Base-by-base conservation (phyloP, 2,888 invertebrate genomes). In the Diabrotica balteata region DNA sequence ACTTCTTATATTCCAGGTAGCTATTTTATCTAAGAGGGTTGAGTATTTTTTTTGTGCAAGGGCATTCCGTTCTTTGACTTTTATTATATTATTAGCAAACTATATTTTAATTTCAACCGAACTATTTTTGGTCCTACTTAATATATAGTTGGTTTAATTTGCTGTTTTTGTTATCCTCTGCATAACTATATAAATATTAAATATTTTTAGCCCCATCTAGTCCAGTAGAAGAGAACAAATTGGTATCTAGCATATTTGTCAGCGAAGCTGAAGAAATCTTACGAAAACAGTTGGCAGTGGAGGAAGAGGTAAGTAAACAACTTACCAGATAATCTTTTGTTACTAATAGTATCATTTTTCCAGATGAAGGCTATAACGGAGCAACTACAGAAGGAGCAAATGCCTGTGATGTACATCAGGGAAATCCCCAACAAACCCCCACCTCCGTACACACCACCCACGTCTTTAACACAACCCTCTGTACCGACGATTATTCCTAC, bases 381-480 rank as follows among this genome's bases (percentile, higher is more conserved):
- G 71, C 85, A 84, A 66, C 86, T 87, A 75, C 85, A 85, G 64
- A 86, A 87, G 65, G 86, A 86, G 68, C 86, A 86, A 72, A 82
- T 85, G 17, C 86, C 87, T 53, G 88, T 86, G 79, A 84, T 84
- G 74, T 90, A 86, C 80, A 84, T 89, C 53, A 83, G 91, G 57
- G 90, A 90, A 82, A 90, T 91, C 71, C 91, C 91, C 7, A 91
- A 91, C 79, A 91, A 91, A 78, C 91, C 92, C 8, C 92, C 92
- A 2, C 92, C 92, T 0, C 92, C 92, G 0, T 93, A 92, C 81
- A 90, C 89, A 0, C 90, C 91, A 7, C 91, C 90, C 0, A 74
- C 76, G 2, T 80, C 82, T 22, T 78, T 80, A 51, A 79, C 83
- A 6, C 80, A 81, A 8, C 80, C 80, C 32, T 65, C 69, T 4